Evolutionary conservation across 2,888 invertebrate species (phyloP), one percentile per base, ranked within the genome.

Genomic region (Mythimna lalbum): DNA sequence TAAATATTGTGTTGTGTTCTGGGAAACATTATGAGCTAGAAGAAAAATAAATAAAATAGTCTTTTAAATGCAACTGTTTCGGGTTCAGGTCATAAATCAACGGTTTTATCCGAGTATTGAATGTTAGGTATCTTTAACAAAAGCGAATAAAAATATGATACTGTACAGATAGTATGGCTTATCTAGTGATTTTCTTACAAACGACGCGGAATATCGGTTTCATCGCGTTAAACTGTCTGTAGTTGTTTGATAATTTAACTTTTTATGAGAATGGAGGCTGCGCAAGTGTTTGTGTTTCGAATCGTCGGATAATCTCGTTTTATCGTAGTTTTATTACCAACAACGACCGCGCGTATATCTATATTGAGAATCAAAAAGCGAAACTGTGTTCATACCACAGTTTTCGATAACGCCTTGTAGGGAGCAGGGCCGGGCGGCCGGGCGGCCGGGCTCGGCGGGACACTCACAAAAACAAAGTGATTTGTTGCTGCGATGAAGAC

Each of bases 401-500:
- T 78, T 80, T 66, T 80, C 79, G 88, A 89, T 89, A 87, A 83
- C 80, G 73, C 69, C 80, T 69, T 70, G 82, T 72, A 73, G 77
- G 43, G 43, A 17, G 43, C 5, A 19, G 17, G 77, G 83, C 33
- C 50, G 72, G 33, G 21, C 27, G 56, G 72, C 31, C 33, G 62
- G 55, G 59, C 39, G 43, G 43, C 6, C n/a, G 31, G 61, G 12
- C 64, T 14, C 27, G 72, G 39, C 59, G 47, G 78, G 57, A 49
- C 75, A 64, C 53, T 64, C 72, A 86, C 86, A 91, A 93, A 92
- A 92, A 91, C 88, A 83, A 88, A 90, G 90, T 92, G 92, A 93
- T 93, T 93, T 94, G 93, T 94, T 88, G 88, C 86, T 86, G 77
- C 87, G 91, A 92, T 93, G 92, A 90, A 91, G 91, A 90, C 88